Base-by-base conservation (phyloP, 2,888 invertebrate species). In the Dione vanillae region DNA sequence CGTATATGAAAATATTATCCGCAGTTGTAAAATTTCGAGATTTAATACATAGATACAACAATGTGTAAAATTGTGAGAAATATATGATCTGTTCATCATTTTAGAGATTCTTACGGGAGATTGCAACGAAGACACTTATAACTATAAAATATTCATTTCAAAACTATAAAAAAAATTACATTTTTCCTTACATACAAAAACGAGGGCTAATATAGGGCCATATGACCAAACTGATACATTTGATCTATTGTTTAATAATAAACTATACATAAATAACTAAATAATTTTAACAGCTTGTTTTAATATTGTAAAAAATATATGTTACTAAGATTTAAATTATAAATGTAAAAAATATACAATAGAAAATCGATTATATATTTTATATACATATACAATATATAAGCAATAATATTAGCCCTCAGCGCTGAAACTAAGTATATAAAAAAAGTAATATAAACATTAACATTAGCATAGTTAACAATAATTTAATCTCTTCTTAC, bases 401-500 rank as follows among this genome's bases (percentile, higher is more conserved):
- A 35, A 11, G 61, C n/a, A 27, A 11, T 45, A 61, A 35, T 51
- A 51, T 64, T 64, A 64, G 20, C 64, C 49, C 64, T 51, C 64
- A 73, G 75, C 73, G 74, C 69, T 73, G 76, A 79, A 70, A 78
- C 74, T 76, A 74, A 75, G 76, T 77, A 72, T 61, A 73, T 75
- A 77, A 82, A 79, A 77, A 82, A 79, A 76, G 59, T 61, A 43
- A 80, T 82, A 86, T 86, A 89, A 87, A 86, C 85, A 89, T 89
- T 90, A 91, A 91, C 87, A 89, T 91, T 84, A 91, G 91, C 85
- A 89, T 90, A 91, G 87, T 92, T 91, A 93, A 92, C 92, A 92
- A 92, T 92, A 92, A 92, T 92, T 92, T 92, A 92, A 92, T 92
- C 91, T 92, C 91, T 85, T 90, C 89, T 90, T 90, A 85, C 85